Percentiles rank a stretch among this genome's conserved stretches.
These are phyloP conservation scores for Hyaena hyaena DNA, from an alignment of 2,113 vertebrate species.

Conservation along the genomic window DNA sequence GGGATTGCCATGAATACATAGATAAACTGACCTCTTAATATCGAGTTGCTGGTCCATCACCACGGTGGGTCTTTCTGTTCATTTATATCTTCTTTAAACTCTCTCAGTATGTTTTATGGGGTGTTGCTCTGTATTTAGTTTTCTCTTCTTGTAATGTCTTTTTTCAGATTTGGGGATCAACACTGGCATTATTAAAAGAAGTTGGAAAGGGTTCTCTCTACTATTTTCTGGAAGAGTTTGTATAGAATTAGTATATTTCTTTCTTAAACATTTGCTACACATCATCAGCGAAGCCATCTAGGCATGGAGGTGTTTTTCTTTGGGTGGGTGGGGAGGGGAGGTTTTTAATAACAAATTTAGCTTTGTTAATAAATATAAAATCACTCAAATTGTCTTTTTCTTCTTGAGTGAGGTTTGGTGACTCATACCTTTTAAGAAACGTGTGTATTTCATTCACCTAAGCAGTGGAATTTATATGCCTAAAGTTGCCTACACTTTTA, in stretches of 20 bases:
- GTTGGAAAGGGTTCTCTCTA: not conserved
- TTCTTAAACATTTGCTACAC: not conserved
- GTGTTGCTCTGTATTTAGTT: not conserved
- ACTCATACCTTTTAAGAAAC: not conserved
- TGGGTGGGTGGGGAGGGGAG: too few relatives aligned
- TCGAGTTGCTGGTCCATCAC: not conserved
- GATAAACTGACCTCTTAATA: not conserved
- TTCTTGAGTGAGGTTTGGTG: not conserved
- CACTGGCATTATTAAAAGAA: not conserved
- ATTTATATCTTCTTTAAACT: not conserved
- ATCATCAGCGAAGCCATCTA: not conserved
- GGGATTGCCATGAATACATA: not conserved
- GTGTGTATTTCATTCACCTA: not conserved
- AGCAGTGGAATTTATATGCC: not conserved
- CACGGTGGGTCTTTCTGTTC: not conserved
- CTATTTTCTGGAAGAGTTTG: not conserved
- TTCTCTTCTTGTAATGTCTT: constrained; percentile 2
- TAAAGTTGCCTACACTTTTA: not conserved
- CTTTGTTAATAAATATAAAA: not conserved
- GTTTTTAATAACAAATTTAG: not conserved
- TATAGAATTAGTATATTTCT: constrained; percentile 15
- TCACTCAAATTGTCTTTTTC: not conserved
- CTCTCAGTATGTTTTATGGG: not conserved
- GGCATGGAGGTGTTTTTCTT: not conserved
- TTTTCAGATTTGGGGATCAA: constrained; percentile 16